A percentile compares a stretch with the other conserved stretches of the same genome.
Evolutionary conservation across 1,140 invertebrate species (phyloP).

Genomic region (Proctacanthus coquilletti): DNA sequence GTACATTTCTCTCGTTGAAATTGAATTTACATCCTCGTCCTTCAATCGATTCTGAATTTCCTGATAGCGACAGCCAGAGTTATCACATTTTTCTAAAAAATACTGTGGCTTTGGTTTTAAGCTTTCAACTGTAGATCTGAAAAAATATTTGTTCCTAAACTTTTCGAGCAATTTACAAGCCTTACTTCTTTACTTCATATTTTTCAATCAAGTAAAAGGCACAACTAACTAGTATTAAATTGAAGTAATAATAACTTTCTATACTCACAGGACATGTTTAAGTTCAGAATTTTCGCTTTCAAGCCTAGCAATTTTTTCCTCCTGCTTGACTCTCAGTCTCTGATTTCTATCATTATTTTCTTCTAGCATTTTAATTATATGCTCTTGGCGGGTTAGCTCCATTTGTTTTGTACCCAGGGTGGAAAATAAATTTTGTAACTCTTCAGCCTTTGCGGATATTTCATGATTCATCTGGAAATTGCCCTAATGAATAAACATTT

Average conservation of each 20-base stretch:
- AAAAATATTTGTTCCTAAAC: constrained; percentile 5
- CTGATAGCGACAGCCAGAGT: not conserved
- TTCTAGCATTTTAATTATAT: constrained; percentile 40
- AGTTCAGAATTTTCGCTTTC: constrained; percentile 30
- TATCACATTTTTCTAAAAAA: constrained; percentile 4
- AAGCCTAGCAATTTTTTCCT: constrained; percentile 41
- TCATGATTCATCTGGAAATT: constrained; percentile 32
- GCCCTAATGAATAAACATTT: too few species aligned
- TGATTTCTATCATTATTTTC: constrained; percentile 42
- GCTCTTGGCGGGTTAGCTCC: constrained; percentile 38
- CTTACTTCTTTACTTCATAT: constrained; percentile 15
- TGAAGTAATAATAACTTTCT: constrained; percentile 1
- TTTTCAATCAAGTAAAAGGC: constrained; percentile 8
- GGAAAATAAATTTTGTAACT: constrained; percentile 34
- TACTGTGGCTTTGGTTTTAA: constrained; percentile 1
- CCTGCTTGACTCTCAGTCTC: constrained; percentile 39
- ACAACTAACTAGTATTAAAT: not conserved
- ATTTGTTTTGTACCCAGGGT: constrained; percentile 39
- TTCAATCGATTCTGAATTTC: constrained; percentile 1
- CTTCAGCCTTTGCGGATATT: constrained; percentile 35
- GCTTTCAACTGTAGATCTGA: not conserved
- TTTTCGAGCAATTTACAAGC: constrained; percentile 16
- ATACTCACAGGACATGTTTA: constrained; percentile 16
- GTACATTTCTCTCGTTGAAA: constrained; percentile 7
- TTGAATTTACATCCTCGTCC: constrained; percentile 2